Evolutionary conservation across 2,888 invertebrate species (phyloP), one percentile per base, ranked within the genome.

Genomic region (Clusia tigrina): DNA sequence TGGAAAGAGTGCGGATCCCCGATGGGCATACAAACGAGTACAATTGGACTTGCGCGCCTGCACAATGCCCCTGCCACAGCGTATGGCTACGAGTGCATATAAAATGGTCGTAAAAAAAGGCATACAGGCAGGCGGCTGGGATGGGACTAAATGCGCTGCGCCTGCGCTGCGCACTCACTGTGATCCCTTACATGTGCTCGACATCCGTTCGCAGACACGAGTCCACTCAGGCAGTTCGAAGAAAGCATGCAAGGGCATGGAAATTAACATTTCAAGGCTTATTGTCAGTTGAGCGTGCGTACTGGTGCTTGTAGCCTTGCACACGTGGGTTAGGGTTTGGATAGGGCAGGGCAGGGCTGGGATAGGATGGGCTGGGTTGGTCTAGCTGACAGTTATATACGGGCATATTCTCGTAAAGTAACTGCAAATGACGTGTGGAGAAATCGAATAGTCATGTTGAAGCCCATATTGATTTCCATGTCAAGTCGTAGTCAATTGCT

Each of bases 181-280:
- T 68, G 71, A 71, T 72, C 68, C 68, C 66, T 61, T 66, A 71
- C 71, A 71, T 72, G 72, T 71, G 70, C 67, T 68, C 67, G 65
- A 69, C 70, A 71, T 72, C 71, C 71, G 71, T 66, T 71, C 25
- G n/a, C 15, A 22, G 22, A 15, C 18, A 15, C 18, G 53, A n/a
- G 48, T 20, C 48, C n/a, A n/a, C n/a, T n/a, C n/a, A n/a, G n/a
- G n/a, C n/a, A n/a, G n/a, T 48, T 48, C 48, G 48, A 48, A 18
- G n/a, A 18, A 18, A 18, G 48, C 9, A 38, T n/a, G 20, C 9
- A n/a, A 48, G n/a, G 20, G 17, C 9, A 48, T 18, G 20, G 9
- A 18, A 20, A 48, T 48, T 48, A 48, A 48, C 48, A 32, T 32
- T 32, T 32, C 32, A 32, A 32, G 32, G 32, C 32, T 32, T 32